Base-by-base conservation (phyloP, 1,140 invertebrate species). In the Magallana ariakensis region DNA sequence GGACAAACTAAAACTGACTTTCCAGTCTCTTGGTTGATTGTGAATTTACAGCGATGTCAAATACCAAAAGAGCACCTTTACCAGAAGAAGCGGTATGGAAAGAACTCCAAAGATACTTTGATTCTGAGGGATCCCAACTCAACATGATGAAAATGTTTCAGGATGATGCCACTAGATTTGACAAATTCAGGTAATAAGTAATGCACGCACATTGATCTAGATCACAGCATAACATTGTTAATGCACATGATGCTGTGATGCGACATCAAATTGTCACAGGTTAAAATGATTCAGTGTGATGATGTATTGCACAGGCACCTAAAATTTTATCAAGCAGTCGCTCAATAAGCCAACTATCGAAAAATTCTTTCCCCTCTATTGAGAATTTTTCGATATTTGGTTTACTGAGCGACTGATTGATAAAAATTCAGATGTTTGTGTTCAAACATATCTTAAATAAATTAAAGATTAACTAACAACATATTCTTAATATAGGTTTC, bases 131-230 rank as follows among this genome's bases (percentile, higher is more conserved):
- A 9, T 26, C 84, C 10, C 88, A 89, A 19, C 54, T 93, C 33
- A 92, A 92, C 70, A 92, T 93, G 92, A 86, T 86, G 5, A 66
- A 92, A 4, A 91, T 93, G 91, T 93, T 93, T 80, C 89, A 90
- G 54, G 75, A 87, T 10, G 92, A 93, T 57, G 86, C 86, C 8
- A 19, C 84, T 9, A 83, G 93, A 84, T 93, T 93, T 85, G 60
- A 91, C 1, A 93, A 92, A 84, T 93, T 89, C 89, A 93, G 91
- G 92, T 93, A 86, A 87, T 83, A n/a, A 54, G 26, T 66, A 55
- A 33, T 83, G 57, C 22, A 54, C 82, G 19, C 54, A 87, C 54
- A 83, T 33, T 85, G n/a, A 46, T 1, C 33, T 46, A 46, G 33
- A 46, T 5, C 33, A 46, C 2, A 4, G 33, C 33, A 46, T 46